These are phyloP conservation scores for Amphiprion percula DNA, from an alignment of 2,113 vertebrate species.

Conservation along the genomic window DNA sequence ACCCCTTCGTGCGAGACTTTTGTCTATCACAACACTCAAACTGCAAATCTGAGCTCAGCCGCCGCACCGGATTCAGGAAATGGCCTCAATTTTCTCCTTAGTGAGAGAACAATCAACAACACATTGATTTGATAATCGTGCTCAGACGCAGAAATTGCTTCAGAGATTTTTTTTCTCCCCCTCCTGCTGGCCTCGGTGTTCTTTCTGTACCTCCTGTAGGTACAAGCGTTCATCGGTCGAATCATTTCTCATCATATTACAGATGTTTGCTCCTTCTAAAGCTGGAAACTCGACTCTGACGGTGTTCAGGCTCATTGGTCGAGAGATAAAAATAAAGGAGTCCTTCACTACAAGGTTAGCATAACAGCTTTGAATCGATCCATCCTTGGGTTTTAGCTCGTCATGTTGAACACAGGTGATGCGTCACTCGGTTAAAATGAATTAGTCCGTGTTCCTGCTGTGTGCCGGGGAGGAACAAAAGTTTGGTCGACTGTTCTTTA, in stretches of 20 bases:
- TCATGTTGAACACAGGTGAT: background rate
- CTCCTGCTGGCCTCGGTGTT: background rate
- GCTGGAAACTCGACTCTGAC: background rate
- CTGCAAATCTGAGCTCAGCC: background rate
- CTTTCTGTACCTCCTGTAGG: background rate
- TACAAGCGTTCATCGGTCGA: background rate
- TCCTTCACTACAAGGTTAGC: too few species aligned
- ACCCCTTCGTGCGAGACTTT: background rate
- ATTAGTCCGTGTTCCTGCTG: too few species aligned
- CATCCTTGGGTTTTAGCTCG: background rate
- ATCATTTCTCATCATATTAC: background rate
- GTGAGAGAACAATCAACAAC: background rate
- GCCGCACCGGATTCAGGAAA: background rate
- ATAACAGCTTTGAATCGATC: too few species aligned
- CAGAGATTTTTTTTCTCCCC: background rate
- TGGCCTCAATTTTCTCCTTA: conserved; percentile 2
- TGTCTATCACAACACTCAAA: conserved; percentile 2
- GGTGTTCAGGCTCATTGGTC: background rate
- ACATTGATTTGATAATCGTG: conserved; percentile 1
- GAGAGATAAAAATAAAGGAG: too few species aligned
- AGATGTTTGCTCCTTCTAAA: background rate
- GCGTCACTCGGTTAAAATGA: background rate
- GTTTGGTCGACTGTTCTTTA: too few species aligned
- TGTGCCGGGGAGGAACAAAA: too few species aligned
- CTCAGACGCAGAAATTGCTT: background rate